phyloP scores from a whole-genome alignment of 2,797 vertebrate species.

The Microhierax caerulescens region DNA sequence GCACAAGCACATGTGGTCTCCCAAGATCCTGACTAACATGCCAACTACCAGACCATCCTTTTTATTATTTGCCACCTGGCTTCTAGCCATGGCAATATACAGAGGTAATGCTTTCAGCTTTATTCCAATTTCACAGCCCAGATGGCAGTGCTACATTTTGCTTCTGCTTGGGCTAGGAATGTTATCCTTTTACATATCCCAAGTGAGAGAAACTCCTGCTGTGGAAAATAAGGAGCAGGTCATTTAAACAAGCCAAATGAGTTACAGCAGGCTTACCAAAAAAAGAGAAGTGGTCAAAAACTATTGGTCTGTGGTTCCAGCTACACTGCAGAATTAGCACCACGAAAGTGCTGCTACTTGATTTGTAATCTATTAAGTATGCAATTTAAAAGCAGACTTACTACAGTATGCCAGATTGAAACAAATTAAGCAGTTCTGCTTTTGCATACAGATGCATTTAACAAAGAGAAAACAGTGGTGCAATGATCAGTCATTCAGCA shows the following conservation, averaged over 20 bases:
- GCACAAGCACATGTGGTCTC: neutral
- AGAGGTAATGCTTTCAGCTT: neutral
- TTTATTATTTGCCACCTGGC: conserved; percentile 8
- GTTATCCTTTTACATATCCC: conserved; percentile 24
- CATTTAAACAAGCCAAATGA: neutral
- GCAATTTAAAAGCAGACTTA: conserved; percentile 10
- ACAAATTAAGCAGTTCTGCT: conserved; percentile 20
- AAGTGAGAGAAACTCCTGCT: conserved; percentile 12
- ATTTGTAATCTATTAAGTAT: conserved; percentile 9
- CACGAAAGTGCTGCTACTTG: neutral
- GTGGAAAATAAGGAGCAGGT: conserved; percentile 21
- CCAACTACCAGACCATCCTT: neutral
- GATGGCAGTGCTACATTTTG: conserved; percentile 31
- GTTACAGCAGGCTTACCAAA: neutral
- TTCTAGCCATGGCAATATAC: neutral
- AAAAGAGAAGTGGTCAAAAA: conserved; percentile 11
- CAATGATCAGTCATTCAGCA: conserved; percentile 4
- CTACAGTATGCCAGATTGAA: neutral
- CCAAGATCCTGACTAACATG: neutral
- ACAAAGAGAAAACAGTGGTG: neutral
- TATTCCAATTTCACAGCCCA: conserved; percentile 46
- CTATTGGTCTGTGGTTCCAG: neutral
- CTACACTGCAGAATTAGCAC: neutral
- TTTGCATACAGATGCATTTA: neutral
- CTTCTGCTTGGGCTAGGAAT: conserved; percentile 12